Evolutionary conservation across 2,797 vertebrate genomes (phyloP).

Genomic region (Perdix hodgsoniae): DNA sequence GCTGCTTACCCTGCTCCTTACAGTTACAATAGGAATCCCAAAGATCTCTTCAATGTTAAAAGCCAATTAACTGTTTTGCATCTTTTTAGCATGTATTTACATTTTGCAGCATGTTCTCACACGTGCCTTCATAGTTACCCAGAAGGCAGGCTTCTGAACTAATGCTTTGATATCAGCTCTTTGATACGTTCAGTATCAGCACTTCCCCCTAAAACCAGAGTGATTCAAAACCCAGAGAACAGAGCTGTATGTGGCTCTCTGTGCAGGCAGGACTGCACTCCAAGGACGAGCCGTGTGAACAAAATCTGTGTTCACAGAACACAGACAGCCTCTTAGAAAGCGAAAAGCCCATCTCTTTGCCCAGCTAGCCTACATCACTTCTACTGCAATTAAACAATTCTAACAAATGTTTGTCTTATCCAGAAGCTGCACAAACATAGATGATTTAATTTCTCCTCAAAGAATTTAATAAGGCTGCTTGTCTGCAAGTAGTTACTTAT

Average conservation of each 20-base stretch:
- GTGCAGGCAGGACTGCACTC: not conserved
- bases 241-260: not conserved
- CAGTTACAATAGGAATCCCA: not conserved
- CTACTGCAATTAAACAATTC: not conserved
- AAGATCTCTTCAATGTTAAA: not conserved
- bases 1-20: not conserved
- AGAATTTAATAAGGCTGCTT: not conserved
- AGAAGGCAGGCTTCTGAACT: not conserved
- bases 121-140: not conserved
- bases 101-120: not conserved
- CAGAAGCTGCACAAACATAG: not conserved
- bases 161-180: not conserved
- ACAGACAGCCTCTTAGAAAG: not conserved
- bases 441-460: not conserved
- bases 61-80: not conserved
- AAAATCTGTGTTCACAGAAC: not conserved
- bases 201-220: not conserved
- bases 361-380: not conserved
- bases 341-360: not conserved
- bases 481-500: not conserved
- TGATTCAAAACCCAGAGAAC: not conserved
- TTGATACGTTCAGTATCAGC: not conserved
- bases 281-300: not conserved
- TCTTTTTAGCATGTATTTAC: not conserved
- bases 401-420: not conserved